These are phyloP conservation scores for Sinella curviseta DNA, from an alignment of 1,140 invertebrate genomes.

Conservation along the genomic window DNA sequence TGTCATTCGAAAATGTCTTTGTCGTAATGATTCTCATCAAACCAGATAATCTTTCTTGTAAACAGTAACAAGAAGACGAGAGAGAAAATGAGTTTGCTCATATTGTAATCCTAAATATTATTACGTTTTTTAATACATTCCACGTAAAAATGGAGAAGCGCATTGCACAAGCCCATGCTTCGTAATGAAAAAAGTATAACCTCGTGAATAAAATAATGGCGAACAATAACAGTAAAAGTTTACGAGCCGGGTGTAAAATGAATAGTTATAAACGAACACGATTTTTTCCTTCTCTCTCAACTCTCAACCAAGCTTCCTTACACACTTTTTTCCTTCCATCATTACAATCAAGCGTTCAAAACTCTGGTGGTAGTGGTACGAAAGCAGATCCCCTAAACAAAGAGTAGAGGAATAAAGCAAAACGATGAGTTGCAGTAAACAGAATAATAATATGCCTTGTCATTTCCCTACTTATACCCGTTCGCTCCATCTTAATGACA, in stretches of 20 bases:
- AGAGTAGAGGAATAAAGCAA: no score
- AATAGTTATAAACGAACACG: no score
- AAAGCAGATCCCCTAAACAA: no score
- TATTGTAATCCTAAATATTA: no score
- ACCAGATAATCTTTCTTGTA: slow-evolving; percentile 21
- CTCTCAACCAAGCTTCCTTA: no score
- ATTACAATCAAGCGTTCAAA: no score
- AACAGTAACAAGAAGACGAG: not conserved
- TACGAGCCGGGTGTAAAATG: slow-evolving; percentile 33
- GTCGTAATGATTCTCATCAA: not conserved
- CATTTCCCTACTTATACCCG: not conserved
- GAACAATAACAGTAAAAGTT: slow-evolving; percentile 32
- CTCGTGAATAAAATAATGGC: no score
- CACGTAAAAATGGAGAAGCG: not conserved
- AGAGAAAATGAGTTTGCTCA: not conserved
- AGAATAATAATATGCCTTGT: not conserved
- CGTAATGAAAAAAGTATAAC: not conserved
- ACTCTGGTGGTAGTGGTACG: not conserved
- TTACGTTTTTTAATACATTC: no score
- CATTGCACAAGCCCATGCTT: not conserved
- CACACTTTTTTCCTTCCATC: no score
- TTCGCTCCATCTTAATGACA: not conserved
- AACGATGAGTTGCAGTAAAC: not conserved
- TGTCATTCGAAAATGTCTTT: not conserved
- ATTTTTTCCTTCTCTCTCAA: no score